These are phyloP conservation scores for Onychomys torridus DNA, from an alignment of 2,797 vertebrate genomes.

Conservation along the genomic window DNA sequence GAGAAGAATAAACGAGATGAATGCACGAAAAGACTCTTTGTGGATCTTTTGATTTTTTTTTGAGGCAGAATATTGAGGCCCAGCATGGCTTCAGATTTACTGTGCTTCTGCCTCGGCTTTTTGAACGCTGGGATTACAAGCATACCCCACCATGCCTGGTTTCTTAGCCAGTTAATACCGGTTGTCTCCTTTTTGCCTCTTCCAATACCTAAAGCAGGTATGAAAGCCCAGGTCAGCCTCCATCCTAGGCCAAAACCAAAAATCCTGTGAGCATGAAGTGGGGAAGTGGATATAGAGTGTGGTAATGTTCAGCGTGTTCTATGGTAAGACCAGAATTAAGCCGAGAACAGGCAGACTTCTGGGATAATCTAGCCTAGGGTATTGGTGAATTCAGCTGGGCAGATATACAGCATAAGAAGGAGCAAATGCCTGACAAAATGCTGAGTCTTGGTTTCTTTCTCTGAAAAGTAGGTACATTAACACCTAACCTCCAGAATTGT, in stretches of 20 bases:
- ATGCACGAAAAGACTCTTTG: background rate
- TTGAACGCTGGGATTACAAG: background rate
- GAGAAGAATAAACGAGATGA: background rate
- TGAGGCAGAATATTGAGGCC: background rate
- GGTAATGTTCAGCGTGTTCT: fast-evolving
- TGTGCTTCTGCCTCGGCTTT: background rate
- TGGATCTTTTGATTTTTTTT: background rate
- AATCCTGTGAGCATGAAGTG: no score
- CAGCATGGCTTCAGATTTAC: background rate
- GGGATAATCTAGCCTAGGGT: background rate
- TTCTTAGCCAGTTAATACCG: background rate
- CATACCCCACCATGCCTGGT: background rate
- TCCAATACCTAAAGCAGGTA: background rate
- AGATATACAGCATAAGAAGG: background rate
- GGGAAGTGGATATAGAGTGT: fast-evolving
- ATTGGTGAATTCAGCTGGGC: background rate
- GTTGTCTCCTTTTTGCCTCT: background rate
- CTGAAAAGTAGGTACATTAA: background rate
- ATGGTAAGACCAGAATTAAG: background rate
- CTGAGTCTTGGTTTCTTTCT: background rate
- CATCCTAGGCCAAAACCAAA: no score
- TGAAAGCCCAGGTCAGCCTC: background rate
- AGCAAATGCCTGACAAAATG: background rate
- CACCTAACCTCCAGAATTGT: background rate
- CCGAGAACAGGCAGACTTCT: background rate